Percentiles rank a stretch among this genome's conserved stretches.
Conservation (phyloP, 2,888 invertebrate species). For the Apamea crenata region DNA sequence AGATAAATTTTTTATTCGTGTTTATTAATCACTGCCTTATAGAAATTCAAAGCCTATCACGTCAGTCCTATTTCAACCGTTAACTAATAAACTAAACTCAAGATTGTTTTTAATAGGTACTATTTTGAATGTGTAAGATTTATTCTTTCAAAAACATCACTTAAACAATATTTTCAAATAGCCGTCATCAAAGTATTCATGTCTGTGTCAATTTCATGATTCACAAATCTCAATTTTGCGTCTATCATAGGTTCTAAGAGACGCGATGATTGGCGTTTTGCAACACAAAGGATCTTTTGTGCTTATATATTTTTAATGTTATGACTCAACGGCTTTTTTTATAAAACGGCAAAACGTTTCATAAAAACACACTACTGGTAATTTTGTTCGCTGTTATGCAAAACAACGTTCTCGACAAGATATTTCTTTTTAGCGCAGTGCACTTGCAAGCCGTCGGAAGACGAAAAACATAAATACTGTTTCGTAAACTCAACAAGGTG, state of each 20-base stretch:
- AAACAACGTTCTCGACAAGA: conserved; percentile 33
- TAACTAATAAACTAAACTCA: not conserved
- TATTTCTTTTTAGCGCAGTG: conserved; percentile 29
- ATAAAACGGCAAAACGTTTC: conserved; percentile 49
- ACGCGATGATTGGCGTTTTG: conserved; percentile 79
- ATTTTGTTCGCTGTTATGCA: conserved; percentile 44
- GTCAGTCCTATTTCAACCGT: conserved; percentile 18
- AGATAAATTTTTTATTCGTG: conserved; percentile 36
- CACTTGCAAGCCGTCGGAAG: conserved; percentile 32
- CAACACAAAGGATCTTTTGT: conserved; percentile 77
- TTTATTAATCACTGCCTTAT: conserved; percentile 30
- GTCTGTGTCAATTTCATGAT: conserved; percentile 56
- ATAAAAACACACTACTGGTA: conserved; percentile 50
- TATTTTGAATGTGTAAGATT: not conserved
- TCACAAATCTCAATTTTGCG: conserved; percentile 66
- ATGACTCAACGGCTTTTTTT: conserved; percentile 75
- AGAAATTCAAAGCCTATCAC: conserved; percentile 18
- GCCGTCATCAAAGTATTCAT: conserved; percentile 20
- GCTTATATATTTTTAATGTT: conserved; percentile 71
- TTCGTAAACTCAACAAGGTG: conserved; percentile 51
- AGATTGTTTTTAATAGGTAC: conserved; percentile 7
- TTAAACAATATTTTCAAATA: conserved; percentile 24
- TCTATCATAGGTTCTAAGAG: conserved; percentile 67
- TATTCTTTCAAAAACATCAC: conserved; percentile 2
- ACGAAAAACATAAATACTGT: conserved; percentile 42